A percentile compares a stretch with the other conserved stretches of the same genome.
phyloP scores from a whole-genome alignment of 1,140 invertebrate genomes.

The Cyphomyrmex costatus region DNA sequence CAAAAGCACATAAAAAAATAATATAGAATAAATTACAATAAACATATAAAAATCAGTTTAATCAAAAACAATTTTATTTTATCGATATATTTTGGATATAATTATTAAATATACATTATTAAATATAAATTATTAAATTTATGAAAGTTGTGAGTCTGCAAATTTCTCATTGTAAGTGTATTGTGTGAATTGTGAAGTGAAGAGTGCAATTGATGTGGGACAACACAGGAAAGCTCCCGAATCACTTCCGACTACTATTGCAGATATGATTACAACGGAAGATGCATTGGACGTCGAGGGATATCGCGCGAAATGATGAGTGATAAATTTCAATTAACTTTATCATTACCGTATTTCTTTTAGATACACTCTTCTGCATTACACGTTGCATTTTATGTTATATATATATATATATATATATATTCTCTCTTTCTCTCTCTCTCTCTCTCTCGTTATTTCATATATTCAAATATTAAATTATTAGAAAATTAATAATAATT shows the following conservation, averaged over 20 bases:
- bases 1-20: background rate
- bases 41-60: background rate
- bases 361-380: background rate
- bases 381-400: background rate
- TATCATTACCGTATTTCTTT: background rate
- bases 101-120: background rate
- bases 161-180: slow-evolving; percentile 11
- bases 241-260: slow-evolving; percentile 25
- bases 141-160: no score
- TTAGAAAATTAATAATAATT: slow-evolving; percentile 13
- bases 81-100: background rate
- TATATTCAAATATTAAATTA: background rate
- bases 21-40: background rate
- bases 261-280: slow-evolving; percentile 16
- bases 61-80: background rate
- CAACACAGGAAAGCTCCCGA: slow-evolving; percentile 13
- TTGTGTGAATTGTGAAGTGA: background rate
- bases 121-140: background rate
- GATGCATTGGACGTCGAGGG: slow-evolving; percentile 16
- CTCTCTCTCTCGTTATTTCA: background rate
- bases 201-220: slow-evolving; percentile 28
- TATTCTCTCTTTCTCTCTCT: no score
- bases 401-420: no score
- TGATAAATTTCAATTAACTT: slow-evolving; percentile 36
- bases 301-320: slow-evolving; percentile 25